A percentile compares a stretch with the other conserved stretches of the same genome.
Evolutionary conservation across 1,140 invertebrate genomes (phyloP).

Genomic region (Drosophila ficusphila): DNA sequence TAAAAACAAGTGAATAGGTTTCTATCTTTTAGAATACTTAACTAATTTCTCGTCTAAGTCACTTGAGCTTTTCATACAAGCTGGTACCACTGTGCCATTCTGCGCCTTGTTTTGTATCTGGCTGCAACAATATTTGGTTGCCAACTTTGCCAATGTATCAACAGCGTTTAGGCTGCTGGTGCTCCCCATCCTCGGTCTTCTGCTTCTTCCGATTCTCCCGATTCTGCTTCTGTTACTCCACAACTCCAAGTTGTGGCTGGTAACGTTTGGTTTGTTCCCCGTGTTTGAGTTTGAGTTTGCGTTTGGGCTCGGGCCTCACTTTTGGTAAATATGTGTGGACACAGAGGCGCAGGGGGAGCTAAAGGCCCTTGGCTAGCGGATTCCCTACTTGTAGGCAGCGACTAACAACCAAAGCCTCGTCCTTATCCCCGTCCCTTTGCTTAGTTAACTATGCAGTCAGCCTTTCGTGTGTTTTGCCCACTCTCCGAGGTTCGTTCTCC

Average conservation of each 20-base stretch:
- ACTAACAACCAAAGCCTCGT: conserved; percentile 27
- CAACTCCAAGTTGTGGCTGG: conserved; percentile 24
- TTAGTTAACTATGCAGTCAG: conserved; percentile 62
- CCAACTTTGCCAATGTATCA: conserved; percentile 74
- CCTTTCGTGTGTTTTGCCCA: conserved; percentile 54
- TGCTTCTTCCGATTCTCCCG: conserved; percentile 18
- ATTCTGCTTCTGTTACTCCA: conserved; percentile 28
- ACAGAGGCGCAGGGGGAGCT: background rate
- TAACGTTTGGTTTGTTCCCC: conserved; percentile 50
- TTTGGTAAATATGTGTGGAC: conserved; percentile 4
- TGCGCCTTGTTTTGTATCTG: conserved; percentile 55
- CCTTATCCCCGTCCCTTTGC: conserved; percentile 43
- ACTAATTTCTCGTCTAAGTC: too few species aligned
- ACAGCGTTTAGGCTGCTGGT: conserved; percentile 70
- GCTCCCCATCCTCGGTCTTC: conserved; percentile 19
- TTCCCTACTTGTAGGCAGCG: conserved; percentile 34
- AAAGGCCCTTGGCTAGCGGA: conserved; percentile 47
- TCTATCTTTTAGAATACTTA: too few species aligned
- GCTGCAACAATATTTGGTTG: conserved; percentile 80
- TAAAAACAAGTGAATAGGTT: too few species aligned
- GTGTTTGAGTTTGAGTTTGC: conserved; percentile 55
- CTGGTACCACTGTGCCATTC: background rate
- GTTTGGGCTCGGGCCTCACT: conserved; percentile 27
- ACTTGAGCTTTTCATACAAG: too few species aligned
- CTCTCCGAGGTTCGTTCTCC: conserved; percentile 24